Evolutionary conservation across 2,888 invertebrate genomes (phyloP).

Genomic region (Rapana venosa): DNA sequence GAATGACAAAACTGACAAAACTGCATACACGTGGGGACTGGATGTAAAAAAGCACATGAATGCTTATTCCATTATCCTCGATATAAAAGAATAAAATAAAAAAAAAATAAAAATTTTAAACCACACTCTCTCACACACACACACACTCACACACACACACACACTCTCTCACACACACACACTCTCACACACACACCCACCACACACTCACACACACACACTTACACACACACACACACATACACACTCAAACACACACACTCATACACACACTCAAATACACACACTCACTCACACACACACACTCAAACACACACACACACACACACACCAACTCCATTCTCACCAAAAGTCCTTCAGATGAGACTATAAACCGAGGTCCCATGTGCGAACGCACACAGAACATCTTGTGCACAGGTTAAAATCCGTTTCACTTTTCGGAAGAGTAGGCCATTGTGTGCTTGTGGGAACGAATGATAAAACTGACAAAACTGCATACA

Average conservation of each 20-base stretch:
- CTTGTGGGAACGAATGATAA: no score
- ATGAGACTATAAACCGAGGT: not conserved
- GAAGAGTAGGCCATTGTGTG: no score
- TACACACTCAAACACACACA: not conserved
- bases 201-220: not conserved
- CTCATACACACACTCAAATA: not conserved
- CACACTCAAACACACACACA: not conserved
- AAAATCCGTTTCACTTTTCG: no score
- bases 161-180: not conserved
- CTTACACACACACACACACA: not conserved
- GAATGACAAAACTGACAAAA: no score
- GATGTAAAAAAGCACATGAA: no score
- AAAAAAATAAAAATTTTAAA: no score
- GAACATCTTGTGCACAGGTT: no score
- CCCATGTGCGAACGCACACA: not conserved
- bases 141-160: not conserved
- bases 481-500: no score
- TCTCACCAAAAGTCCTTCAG: not conserved
- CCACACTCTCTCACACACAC: not conserved
- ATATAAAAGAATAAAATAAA: no score
- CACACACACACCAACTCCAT: not conserved
- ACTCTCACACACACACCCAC: not conserved
- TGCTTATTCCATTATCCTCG: no score
- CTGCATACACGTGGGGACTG: no score
- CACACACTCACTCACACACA: not conserved